These are phyloP conservation scores for Calliphora vomitoria DNA, from an alignment of 2,888 invertebrate species.

Conservation along the genomic window DNA sequence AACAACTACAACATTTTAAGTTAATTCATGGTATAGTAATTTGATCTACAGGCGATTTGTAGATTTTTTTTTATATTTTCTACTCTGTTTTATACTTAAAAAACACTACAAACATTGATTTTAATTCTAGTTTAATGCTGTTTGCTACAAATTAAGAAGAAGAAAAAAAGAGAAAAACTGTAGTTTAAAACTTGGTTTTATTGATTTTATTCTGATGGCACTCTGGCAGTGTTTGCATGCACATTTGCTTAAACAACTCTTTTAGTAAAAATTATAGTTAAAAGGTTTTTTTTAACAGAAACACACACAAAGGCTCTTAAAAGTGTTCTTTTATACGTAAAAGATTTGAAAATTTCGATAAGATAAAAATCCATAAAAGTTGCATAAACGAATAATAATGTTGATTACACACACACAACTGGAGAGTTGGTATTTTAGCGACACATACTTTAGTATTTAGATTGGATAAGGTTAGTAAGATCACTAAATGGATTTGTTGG, in stretches of 20 bases:
- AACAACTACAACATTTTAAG: slow-evolving; percentile 71
- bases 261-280: slow-evolving; percentile 59
- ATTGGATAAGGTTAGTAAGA: background rate
- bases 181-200: slow-evolving; percentile 47
- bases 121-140: slow-evolving; percentile 54
- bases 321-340: slow-evolving; percentile 14
- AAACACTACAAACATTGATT: slow-evolving; percentile 56
- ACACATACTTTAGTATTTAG: slow-evolving; percentile 46
- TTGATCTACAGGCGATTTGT: slow-evolving; percentile 70
- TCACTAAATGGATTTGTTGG: slow-evolving; percentile 18
- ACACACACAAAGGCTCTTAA: slow-evolving; percentile 49
- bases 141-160: slow-evolving; percentile 41
- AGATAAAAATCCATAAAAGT: slow-evolving; percentile 71
- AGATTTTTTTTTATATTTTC: slow-evolving; percentile 7
- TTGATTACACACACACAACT: slow-evolving; percentile 44
- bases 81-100: slow-evolving; percentile 6
- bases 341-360: slow-evolving; percentile 66
- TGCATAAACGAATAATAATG: slow-evolving; percentile 61
- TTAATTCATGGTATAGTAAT: slow-evolving; percentile 72
- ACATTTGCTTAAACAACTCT: slow-evolving; percentile 59
- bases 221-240: slow-evolving; percentile 62
- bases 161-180: background rate
- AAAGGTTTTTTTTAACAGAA: slow-evolving; percentile 60
- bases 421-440: slow-evolving; percentile 9
- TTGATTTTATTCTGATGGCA: slow-evolving; percentile 61